Evolutionary conservation across 2,113 vertebrate genomes (phyloP).

Genomic region (Narcine bancroftii): DNA sequence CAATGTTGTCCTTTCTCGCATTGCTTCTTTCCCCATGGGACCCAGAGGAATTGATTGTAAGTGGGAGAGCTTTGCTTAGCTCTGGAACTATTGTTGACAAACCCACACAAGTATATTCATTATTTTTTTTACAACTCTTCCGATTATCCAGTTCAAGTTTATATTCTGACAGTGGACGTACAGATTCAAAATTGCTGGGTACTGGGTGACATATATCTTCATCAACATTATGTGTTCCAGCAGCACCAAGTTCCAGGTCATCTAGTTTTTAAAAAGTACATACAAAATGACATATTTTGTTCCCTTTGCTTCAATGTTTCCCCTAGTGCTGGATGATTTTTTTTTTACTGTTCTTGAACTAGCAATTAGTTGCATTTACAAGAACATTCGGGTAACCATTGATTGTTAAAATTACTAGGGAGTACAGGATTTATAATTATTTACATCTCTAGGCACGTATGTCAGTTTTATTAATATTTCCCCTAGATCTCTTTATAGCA

Average conservation of each 20-base stretch:
- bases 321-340: no score
- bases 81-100: neutral
- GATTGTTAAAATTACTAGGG: neutral
- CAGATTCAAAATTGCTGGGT: neutral
- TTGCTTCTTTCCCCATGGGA: neutral
- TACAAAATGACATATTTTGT: neutral
- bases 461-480: neutral
- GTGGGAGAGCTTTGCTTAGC: neutral
- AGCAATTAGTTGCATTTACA: neutral
- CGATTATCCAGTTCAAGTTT: neutral
- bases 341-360: no score
- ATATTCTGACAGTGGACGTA: neutral
- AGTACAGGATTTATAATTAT: no score
- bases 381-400: neutral
- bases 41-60: neutral
- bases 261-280: conserved; percentile 4
- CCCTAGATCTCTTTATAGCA: neutral
- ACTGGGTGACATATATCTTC: neutral
- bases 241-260: neutral
- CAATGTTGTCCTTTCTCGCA: neutral
- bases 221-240: neutral
- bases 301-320: neutral
- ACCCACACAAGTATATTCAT: neutral
- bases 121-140: neutral
- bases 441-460: no score